Evolutionary conservation across 2,888 invertebrate species (phyloP), one percentile per base, ranked within the genome.

Genomic region (Calephelis perditalis): DNA sequence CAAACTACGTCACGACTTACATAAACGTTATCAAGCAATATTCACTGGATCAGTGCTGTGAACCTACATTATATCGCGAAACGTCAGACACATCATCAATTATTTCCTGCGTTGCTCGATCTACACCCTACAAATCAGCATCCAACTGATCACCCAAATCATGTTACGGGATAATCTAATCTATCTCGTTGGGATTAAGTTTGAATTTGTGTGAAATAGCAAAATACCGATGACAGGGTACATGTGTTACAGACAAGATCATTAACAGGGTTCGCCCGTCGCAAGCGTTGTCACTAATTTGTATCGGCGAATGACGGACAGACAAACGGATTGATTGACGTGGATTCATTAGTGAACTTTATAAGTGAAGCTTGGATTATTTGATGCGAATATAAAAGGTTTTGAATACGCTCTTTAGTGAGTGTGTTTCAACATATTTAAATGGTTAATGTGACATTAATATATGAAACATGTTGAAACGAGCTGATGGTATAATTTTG

Each of bases 261-360:
- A 52, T 52, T 52, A 52, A 77, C 77, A 75, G 75, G 71, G 73
- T 72, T 69, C 72, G 71, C 66, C 65, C 73, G 73, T 70, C 68
- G 64, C 65, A 69, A 60, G 62, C 67, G 77, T 77, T 82, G 81
- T 82, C 83, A 81, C 82, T 83, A 84, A 83, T 82, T 84, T 82
- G 82, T 77, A 75, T 73, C 73, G 72, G 69, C 69, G 73, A 73
- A 73, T 76, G 78, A 79, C 73, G 71, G 75, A 73, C 77, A 70
- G 75, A 81, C 84, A 82, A 80, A 79, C 80, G 79, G 73, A 70
- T 79, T 84, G 85, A 86, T 84, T 84, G 86, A 86, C 85, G 76
- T 74, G 72, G 71, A 73, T 81, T 86, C 85, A 85, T 86, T 86
- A 86, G 82, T 73, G 78, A 63, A 63, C 63, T 66, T 67, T 70